Evolutionary conservation across 2,113 vertebrate species (phyloP), one percentile per base, ranked within the genome.

Genomic region (Scytalopus superciliaris): DNA sequence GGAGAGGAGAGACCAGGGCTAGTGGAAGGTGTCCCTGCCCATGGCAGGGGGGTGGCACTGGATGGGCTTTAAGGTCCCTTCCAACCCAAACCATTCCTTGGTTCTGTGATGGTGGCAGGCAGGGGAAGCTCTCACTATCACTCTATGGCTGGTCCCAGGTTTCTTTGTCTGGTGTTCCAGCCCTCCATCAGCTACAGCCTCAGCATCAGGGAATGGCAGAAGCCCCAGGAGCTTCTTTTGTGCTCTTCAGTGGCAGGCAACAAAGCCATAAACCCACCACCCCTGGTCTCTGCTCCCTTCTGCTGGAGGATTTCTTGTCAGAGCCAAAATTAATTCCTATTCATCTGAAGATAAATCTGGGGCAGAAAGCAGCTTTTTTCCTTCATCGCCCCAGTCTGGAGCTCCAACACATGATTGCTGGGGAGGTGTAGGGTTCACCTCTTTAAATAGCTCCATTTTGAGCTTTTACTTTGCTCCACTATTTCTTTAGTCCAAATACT

Each of bases 51-150:
- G 14, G 4, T 49, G 56, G 35, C 0, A 16, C 1, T 7, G 30
- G 30, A 2, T 21, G 45, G 0, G 0, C 0, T 59, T 59, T n/a
- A 3, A 52, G 2, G 13, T 22, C 8, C 19, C 2, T 75, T 21
- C n/a, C 28, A 82, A 3, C 23, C 53, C 45, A 82, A n/a, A 0
- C 5, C 39, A 31, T 53, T 60, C 62, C 7, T 9, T 35, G 39
- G 28, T 47, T 22, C 17, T 4, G 19, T 44, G 40, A 44, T 31
- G 24, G 17, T 64, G 42, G 14, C 28, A 25, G 16, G 7, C 14
- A 10, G 3, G 9, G 22, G 13, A 39, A 72, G 40, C 9, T 79
- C 23, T 88, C 40, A 35, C 30, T n/a, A 42, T 79, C 40, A 1
- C 27, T 19, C 23, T 17, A 59, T 80, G 83, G 11, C 9, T 57